Conservation (phyloP, 2,113 vertebrate species). For the Perognathus longimembris region DNA sequence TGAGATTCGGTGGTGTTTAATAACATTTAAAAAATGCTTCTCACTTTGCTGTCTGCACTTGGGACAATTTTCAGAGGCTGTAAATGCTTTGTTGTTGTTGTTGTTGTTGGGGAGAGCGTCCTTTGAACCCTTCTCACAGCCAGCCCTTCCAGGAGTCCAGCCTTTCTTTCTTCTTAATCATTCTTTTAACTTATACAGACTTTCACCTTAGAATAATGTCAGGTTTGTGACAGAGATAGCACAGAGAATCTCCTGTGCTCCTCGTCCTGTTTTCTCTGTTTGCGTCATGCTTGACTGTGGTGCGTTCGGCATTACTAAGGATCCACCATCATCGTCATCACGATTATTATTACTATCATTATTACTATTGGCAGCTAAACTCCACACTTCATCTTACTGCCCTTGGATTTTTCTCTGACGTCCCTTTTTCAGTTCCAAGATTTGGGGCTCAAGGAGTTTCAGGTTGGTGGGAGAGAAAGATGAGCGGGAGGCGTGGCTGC, state of each 20-base stretch:
- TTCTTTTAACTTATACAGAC: neutral
- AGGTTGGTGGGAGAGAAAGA: neutral
- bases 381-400: neutral
- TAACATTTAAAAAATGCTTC: neutral
- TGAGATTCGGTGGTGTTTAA: neutral
- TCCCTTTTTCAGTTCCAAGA: neutral
- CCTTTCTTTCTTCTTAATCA: neutral
- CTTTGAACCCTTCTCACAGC: neutral
- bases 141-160: neutral
- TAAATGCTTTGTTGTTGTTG: neutral
- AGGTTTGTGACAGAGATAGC: neutral
- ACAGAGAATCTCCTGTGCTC: neutral
- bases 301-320: neutral
- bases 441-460: neutral
- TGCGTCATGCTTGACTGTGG: neutral
- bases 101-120: neutral
- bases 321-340: neutral
- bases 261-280: neutral
- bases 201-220: neutral
- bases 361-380: neutral
- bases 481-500: neutral
- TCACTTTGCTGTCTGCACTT: neutral
- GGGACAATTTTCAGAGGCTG: neutral
- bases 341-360: no score
- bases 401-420: neutral